Evolutionary conservation across 2,888 invertebrate genomes (phyloP).

Genomic region (Zele albiditarsus): DNA sequence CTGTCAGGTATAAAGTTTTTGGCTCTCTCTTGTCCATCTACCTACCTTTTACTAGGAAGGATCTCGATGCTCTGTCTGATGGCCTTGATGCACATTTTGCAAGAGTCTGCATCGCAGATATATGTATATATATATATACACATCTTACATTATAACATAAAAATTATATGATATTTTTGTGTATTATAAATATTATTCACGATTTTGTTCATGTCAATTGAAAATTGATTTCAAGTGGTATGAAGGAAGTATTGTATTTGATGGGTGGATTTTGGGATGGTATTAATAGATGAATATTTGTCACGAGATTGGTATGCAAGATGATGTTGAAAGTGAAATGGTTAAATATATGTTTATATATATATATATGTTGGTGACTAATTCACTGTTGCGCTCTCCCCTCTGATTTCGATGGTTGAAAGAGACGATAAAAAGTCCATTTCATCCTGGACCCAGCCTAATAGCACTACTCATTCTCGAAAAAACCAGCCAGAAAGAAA

Average conservation of each 20-base stretch:
- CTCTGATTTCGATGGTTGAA: constrained; percentile 36
- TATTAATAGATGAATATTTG: neutral
- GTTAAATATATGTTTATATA: neutral
- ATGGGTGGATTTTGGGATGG: neutral
- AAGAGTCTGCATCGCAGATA: constrained; percentile 10
- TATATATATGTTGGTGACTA: constrained; percentile 60
- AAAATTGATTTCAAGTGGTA: neutral
- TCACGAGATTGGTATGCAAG: constrained; percentile 11
- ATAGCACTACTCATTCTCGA: constrained; percentile 52
- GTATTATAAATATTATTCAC: constrained; percentile 34
- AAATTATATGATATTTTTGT: constrained; percentile 1
- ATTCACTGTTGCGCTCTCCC: constrained; percentile 55
- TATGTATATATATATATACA: constrained; percentile 9
- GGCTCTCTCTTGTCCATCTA: constrained; percentile 41
- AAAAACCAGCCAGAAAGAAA: constrained; percentile 36
- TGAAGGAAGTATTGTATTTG: neutral
- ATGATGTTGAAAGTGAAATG: neutral
- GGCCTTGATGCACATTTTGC: constrained; percentile 59
- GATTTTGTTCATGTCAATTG: neutral
- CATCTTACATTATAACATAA: neutral
- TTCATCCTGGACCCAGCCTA: constrained; percentile 57
- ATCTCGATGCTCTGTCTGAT: constrained; percentile 53
- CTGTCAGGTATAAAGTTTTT: constrained; percentile 63
- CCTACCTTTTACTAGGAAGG: constrained; percentile 54
- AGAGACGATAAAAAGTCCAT: constrained; percentile 62